Conservation (phyloP, 2,113 vertebrate species). For the Gasterosteus nipponicus region DNA sequence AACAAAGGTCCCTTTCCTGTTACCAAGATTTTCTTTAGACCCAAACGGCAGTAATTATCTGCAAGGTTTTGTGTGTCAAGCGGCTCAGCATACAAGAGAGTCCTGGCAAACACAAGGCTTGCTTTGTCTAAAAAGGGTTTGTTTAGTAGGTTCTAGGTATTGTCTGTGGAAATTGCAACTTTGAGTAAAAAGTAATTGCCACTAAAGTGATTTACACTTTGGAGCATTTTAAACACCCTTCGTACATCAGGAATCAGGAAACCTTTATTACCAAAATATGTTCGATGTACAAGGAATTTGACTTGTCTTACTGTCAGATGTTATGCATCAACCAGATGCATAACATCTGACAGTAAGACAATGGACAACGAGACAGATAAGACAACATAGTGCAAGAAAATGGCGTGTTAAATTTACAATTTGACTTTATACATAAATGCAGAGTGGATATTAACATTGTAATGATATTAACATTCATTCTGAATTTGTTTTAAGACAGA, state of each 20-base stretch:
- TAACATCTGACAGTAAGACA: no score
- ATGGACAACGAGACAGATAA: no score
- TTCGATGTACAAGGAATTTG: no score
- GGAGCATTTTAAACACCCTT: background rate
- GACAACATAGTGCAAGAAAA: no score
- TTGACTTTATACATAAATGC: background rate
- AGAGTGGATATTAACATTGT: background rate
- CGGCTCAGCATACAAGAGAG: conserved; percentile 17
- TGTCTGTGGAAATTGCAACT: conserved; percentile 36
- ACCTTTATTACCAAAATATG: no score
- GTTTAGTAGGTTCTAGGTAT: background rate
- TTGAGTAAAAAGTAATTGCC: conserved; percentile 23
- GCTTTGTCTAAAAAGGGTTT: background rate
- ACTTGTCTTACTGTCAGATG: no score
- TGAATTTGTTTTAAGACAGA: background rate
- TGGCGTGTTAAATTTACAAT: no score
- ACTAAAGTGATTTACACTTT: background rate
- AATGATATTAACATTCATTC: background rate
- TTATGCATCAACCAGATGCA: no score
- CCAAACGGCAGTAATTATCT: background rate
- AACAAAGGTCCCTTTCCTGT: background rate
- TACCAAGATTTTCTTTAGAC: background rate
- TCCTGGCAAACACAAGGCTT: conserved; percentile 26
- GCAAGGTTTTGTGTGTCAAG: conserved; percentile 12
- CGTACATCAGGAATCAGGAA: no score